Conservation (phyloP, 2,888 invertebrate genomes). For the Phasia obesa region DNA sequence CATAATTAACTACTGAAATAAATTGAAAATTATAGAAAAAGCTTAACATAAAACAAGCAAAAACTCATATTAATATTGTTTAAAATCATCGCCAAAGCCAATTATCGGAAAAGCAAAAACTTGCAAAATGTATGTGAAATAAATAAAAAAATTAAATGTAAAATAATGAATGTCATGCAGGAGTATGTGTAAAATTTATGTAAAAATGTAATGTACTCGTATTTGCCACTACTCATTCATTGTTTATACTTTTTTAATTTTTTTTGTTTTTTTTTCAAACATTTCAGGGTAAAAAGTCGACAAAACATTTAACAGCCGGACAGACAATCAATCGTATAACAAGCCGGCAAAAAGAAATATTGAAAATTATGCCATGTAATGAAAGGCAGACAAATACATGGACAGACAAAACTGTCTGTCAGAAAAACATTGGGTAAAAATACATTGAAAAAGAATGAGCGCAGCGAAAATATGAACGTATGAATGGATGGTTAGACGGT, state of each 20-base stretch:
- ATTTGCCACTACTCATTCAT: slow-evolving; percentile 33
- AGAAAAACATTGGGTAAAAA: slow-evolving; percentile 2
- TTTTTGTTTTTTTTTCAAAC: slow-evolving; percentile 29
- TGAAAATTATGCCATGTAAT: slow-evolving; percentile 67
- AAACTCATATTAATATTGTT: slow-evolving; percentile 61
- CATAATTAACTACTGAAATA: slow-evolving; percentile 25
- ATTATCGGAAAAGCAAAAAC: slow-evolving; percentile 23
- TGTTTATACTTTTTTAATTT: slow-evolving; percentile 24
- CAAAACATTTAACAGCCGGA: slow-evolving; percentile 30
- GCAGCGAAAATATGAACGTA: slow-evolving; percentile 37
- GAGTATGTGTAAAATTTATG: slow-evolving; percentile 21
- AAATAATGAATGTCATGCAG: slow-evolving; percentile 55
- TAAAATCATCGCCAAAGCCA: slow-evolving; percentile 67
- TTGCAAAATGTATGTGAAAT: neutral
- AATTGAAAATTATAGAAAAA: slow-evolving; percentile 10
- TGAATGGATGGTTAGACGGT: slow-evolving; percentile 32
- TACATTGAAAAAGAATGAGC: slow-evolving; percentile 37
- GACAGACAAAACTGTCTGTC: neutral
- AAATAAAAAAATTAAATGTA: slow-evolving; percentile 1
- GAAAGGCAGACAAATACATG: slow-evolving; percentile 62
- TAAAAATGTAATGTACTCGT: neutral
- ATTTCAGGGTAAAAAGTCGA: slow-evolving; percentile 37
- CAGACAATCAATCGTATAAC: slow-evolving; percentile 28
- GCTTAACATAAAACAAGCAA: slow-evolving; percentile 5
- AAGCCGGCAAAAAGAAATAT: slow-evolving; percentile 20